Evolutionary conservation across 2,888 invertebrate species (phyloP), one percentile per base, ranked within the genome.

Genomic region (Aphodius granarius): DNA sequence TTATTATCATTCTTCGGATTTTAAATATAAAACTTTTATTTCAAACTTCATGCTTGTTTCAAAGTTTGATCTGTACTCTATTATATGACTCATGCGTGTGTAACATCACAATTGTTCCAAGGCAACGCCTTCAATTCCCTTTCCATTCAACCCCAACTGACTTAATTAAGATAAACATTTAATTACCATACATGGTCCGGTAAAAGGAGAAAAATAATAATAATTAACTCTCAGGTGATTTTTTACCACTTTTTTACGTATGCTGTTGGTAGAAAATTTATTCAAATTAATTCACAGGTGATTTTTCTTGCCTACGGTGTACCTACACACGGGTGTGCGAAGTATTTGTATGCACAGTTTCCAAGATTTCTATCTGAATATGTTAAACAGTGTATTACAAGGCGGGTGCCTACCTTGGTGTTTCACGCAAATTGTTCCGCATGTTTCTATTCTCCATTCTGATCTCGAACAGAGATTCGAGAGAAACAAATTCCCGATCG

Each of bases 131-230:
- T 43, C 1, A 43, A 43, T 43, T 43, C 43, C 43, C 43, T 43
- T 43, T 13, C 6, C 43, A 13, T 43, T 43, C 16, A 64, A 6
- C 20, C n/a, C 15, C 65, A 62, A 18, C 15, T 17, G 75, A 65
- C 71, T 75, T 75, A 72, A 73, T 75, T 75, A 75, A 75, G 73
- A 73, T 75, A 72, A 72, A 73, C 63, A 62, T 72, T n/a, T 75
- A 73, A 68, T 73, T 68, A 75, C 22, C 13, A 43, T 43, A 2
- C 43, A 13, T 43, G 2, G 43, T 43, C 9, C 43, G 43, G 43
- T 6, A 3, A 3, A 43, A 43, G 13, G 9, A 13, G 43, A 6
- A 43, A 9, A 43, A 43, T 43, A 43, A 43, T 43, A 43, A 43
- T 43, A 43, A 43, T 43, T 43, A 43, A 3, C 43, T 3, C 43